Evolutionary conservation across 2,888 invertebrate species (phyloP).

Genomic region (Scrobipalpa costella): DNA sequence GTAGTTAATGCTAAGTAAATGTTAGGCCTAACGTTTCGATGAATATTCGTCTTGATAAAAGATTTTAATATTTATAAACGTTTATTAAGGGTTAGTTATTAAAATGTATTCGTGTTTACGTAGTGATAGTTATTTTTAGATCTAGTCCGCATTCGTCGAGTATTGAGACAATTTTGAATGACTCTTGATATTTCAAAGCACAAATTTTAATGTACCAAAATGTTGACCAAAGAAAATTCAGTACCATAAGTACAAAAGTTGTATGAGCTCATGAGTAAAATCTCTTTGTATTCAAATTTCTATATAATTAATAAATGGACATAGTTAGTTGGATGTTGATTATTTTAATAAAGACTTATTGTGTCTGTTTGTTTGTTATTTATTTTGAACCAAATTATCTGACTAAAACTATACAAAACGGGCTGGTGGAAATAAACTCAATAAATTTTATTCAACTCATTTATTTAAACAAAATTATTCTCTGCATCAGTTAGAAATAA

Average conservation of each 20-base stretch:
- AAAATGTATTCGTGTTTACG: slow-evolving; percentile 45
- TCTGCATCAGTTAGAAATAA: slow-evolving; percentile 42
- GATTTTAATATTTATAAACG: slow-evolving; percentile 40
- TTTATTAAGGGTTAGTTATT: slow-evolving; percentile 34
- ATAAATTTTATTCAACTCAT: slow-evolving; percentile 1
- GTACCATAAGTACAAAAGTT: slow-evolving; percentile 24
- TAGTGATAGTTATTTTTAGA: slow-evolving; percentile 42
- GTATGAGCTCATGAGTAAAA: slow-evolving; percentile 20
- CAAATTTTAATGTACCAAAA: slow-evolving; percentile 26
- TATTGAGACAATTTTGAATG: slow-evolving; percentile 14
- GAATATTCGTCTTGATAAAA: slow-evolving; percentile 40
- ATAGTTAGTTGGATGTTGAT: slow-evolving; percentile 39
- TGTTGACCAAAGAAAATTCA: slow-evolving; percentile 26
- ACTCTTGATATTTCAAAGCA: slow-evolving; percentile 13
- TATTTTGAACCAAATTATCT: slow-evolving; percentile 5
- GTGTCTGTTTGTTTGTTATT: slow-evolving; percentile 36
- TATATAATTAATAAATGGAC: slow-evolving; percentile 18
- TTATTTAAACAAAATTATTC: slow-evolving; percentile 37
- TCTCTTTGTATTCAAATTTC: slow-evolving; percentile 23
- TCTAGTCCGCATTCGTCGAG: slow-evolving; percentile 38
- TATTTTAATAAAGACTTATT: slow-evolving; percentile 54
- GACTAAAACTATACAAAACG: background rate
- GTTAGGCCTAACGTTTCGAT: slow-evolving; percentile 34
- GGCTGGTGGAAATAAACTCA: background rate
- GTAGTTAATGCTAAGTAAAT: slow-evolving; percentile 27